A percentile compares a stretch with the other conserved stretches of the same genome.
Evolutionary conservation across 2,113 vertebrate genomes (phyloP).

Genomic region (Varanus komodoensis): DNA sequence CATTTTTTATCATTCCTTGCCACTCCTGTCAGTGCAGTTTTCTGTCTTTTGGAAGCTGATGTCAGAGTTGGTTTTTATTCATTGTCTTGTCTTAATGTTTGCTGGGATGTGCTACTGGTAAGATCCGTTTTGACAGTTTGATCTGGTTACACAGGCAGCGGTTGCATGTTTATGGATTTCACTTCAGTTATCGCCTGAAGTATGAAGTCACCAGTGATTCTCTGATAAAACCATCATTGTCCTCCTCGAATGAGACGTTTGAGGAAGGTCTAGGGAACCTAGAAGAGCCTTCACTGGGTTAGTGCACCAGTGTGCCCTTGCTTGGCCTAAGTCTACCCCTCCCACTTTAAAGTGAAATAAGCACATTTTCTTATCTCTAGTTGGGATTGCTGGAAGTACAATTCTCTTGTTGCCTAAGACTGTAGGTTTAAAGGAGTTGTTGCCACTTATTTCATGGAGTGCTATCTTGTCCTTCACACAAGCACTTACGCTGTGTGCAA

Average conservation of each 20-base stretch:
- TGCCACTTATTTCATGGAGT: no score
- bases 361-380: no score
- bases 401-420: no score
- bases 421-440: no score
- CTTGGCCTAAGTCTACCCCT: no score
- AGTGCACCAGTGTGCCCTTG: not conserved
- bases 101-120: slow-evolving; percentile 60
- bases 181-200: not conserved
- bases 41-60: slow-evolving; percentile 61
- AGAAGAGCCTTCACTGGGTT: not conserved
- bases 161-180: slow-evolving; percentile 17
- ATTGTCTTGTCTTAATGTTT: slow-evolving; percentile 66
- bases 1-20: slow-evolving; percentile 40
- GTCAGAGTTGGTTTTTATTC: slow-evolving; percentile 57
- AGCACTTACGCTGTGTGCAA: not conserved
- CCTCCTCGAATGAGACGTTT: not conserved
- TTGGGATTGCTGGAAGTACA: no score
- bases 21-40: slow-evolving; percentile 45
- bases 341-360: no score
- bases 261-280: not conserved
- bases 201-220: not conserved
- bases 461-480: not conserved
- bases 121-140: slow-evolving; percentile 62
- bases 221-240: not conserved
- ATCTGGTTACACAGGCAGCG: slow-evolving; percentile 52